A percentile compares a stretch with the other conserved stretches of the same genome.
Evolutionary conservation across 2,888 invertebrate species (phyloP).

Genomic region (Hypomecis punctinalis): DNA sequence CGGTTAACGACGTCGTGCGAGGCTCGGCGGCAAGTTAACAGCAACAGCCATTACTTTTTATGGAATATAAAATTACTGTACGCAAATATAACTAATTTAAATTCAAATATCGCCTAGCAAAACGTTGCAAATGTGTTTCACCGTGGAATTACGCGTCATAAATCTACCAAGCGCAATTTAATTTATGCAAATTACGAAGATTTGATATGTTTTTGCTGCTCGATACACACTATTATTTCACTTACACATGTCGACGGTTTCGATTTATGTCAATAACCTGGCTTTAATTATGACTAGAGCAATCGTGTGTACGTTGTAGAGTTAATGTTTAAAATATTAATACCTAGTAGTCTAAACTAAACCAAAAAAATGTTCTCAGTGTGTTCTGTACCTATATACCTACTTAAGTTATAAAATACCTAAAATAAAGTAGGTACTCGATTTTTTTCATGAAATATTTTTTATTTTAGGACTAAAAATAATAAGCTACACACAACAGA

Average conservation of each 20-base stretch:
- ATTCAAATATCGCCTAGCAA: slow-evolving; percentile 41
- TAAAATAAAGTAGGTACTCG: no score
- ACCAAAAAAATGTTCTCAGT: neutral
- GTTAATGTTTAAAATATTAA: no score
- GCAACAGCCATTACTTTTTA: slow-evolving; percentile 57
- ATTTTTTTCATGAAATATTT: no score
- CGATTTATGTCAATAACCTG: neutral
- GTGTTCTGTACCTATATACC: neutral
- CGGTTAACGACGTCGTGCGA: slow-evolving; percentile 47
- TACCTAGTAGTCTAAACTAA: no score
- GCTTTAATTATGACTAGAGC: neutral
- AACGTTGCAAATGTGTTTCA: slow-evolving; percentile 36
- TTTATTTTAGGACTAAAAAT: no score
- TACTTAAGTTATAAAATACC: no score
- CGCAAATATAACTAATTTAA: slow-evolving; percentile 53
- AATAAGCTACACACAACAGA: no score
- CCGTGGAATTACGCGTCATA: slow-evolving; percentile 45
- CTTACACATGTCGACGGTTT: neutral
- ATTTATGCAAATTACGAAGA: slow-evolving; percentile 43
- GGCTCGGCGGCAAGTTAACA: slow-evolving; percentile 46
- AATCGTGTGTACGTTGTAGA: no score
- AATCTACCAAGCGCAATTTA: slow-evolving; percentile 46
- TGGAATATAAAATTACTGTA: slow-evolving; percentile 53
- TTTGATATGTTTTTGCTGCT: slow-evolving; percentile 44
- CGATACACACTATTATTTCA: slow-evolving; percentile 15